A percentile compares a stretch with the other conserved stretches of the same genome.
Evolutionary conservation across 2,888 invertebrate species (phyloP).

Genomic region (Gortyna flavago): DNA sequence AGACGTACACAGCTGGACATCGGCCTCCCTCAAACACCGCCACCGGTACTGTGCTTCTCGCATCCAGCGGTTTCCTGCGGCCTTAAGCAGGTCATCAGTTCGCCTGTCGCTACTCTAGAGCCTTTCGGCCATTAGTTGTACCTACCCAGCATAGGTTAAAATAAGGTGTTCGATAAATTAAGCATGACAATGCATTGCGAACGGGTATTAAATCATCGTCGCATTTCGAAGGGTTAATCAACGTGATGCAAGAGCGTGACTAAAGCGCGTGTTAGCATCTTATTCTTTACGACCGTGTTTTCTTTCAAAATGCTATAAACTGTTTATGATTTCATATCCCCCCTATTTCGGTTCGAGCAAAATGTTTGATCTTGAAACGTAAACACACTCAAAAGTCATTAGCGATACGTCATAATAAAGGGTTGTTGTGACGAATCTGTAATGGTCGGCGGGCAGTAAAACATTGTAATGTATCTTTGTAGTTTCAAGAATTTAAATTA

Average conservation of each 20-base stretch:
- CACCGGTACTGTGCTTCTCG: no score
- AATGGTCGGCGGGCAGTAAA: conserved; percentile 56
- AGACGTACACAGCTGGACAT: background rate
- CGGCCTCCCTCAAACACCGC: no score
- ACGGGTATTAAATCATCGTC: conserved; percentile 2
- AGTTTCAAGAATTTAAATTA: conserved; percentile 52
- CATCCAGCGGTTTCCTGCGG: no score
- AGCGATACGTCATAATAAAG: conserved; percentile 68
- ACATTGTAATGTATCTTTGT: conserved; percentile 56
- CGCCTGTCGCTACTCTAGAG: no score
- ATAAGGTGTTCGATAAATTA: background rate
- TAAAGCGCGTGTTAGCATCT: conserved; percentile 68
- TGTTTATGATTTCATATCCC: conserved; percentile 65
- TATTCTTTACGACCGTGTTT: conserved; percentile 75
- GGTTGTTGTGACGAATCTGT: conserved; percentile 67
- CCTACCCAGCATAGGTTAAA: background rate
- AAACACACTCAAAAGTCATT: conserved; percentile 66
- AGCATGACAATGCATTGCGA: background rate
- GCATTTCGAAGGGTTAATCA: conserved; percentile 58
- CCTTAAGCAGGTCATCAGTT: background rate
- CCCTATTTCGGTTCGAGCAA: conserved; percentile 62
- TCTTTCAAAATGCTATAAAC: conserved; percentile 69
- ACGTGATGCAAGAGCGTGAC: conserved; percentile 70
- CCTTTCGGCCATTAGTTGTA: background rate
- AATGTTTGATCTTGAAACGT: conserved; percentile 67